phyloP scores from a whole-genome alignment of 2,888 invertebrate genomes.

The Odontocolon sp. region DNA sequence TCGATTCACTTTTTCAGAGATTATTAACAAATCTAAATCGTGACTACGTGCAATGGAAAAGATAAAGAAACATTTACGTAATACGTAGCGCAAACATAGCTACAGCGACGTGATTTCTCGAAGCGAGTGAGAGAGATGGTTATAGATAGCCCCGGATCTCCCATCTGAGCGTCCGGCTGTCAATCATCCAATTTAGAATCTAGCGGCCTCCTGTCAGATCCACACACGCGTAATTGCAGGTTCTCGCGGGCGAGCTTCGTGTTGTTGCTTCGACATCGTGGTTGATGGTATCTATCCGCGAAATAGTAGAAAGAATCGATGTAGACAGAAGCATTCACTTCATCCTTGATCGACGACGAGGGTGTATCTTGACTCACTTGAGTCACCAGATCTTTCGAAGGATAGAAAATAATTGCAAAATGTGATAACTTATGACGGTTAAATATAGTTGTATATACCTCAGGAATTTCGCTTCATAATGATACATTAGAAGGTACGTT shows the following conservation, averaged over 20 bases:
- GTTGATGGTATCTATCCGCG: background rate
- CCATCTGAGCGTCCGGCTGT: constrained; percentile 55
- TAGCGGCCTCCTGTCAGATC: constrained; percentile 54
- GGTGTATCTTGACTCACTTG: background rate
- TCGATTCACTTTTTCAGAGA: background rate
- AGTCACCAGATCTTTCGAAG: background rate
- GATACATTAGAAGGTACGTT: constrained; percentile 6
- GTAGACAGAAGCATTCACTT: constrained; percentile 37
- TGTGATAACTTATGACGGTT: no score
- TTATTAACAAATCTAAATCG: background rate
- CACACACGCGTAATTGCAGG: constrained; percentile 48
- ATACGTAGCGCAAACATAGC: constrained; percentile 8
- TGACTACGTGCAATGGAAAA: background rate
- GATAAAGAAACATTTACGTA: constrained; percentile 21
- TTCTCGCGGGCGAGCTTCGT: constrained; percentile 1
- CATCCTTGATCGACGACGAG: background rate
- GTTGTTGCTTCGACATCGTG: constrained; percentile 1
- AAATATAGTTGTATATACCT: no score
- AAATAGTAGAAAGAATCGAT: constrained; percentile 29
- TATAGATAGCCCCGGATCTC: constrained; percentile 29
- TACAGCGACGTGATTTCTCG: constrained; percentile 33
- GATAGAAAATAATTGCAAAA: no score
- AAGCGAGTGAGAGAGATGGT: constrained; percentile 21
- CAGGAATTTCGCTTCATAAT: no score
- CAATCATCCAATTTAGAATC: constrained; percentile 63